These are phyloP conservation scores for Norana najaformis DNA, from an alignment of 2,888 invertebrate genomes.

Conservation along the genomic window DNA sequence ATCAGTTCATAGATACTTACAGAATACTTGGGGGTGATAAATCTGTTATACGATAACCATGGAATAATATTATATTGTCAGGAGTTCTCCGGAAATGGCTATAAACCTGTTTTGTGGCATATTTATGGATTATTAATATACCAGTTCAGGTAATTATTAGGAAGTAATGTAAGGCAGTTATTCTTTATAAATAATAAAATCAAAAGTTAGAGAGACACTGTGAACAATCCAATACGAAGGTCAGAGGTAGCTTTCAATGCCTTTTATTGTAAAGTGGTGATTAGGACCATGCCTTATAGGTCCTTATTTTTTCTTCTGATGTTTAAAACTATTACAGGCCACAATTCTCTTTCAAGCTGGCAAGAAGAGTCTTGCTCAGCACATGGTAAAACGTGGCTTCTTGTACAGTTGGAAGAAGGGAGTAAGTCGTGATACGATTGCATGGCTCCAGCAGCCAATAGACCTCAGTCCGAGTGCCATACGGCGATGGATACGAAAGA, in stretches of 20 bases:
- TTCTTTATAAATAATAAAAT: no score
- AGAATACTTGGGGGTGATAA: no score
- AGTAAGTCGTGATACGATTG: constrained; percentile 37
- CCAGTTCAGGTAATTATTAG: no score
- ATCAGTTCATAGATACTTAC: no score
- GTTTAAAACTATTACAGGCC: neutral
- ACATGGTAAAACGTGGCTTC: constrained; percentile 27
- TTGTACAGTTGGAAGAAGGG: constrained; percentile 39
- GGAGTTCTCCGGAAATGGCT: no score
- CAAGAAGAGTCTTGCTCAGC: neutral
- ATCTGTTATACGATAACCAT: no score
- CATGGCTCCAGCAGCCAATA: constrained; percentile 42
- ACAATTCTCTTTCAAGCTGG: neutral
- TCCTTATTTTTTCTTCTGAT: neutral
- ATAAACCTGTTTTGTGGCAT: no score
- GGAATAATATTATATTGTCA: no score
- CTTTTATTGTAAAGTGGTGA: neutral
- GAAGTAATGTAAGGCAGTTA: no score
- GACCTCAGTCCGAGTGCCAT: constrained; percentile 38
- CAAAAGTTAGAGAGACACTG: neutral
- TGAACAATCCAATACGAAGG: neutral
- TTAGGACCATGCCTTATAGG: neutral
- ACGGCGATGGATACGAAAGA: constrained; percentile 38
- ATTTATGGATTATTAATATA: no score
- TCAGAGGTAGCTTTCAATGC: no score